Evolutionary conservation across 23 tunicate genomes (phyloP).

Genomic region (Clavelina lepadiformis): DNA sequence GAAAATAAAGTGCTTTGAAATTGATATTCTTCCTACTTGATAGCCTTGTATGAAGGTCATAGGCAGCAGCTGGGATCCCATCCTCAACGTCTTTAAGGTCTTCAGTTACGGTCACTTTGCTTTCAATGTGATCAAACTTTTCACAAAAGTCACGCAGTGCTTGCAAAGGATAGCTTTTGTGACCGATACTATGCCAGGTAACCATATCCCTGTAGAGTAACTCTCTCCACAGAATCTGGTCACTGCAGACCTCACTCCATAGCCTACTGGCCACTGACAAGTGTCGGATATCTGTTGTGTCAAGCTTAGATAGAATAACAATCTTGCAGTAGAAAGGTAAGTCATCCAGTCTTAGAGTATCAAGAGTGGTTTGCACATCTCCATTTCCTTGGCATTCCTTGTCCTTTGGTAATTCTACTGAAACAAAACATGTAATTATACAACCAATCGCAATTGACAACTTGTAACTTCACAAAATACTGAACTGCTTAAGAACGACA

Average conservation of each 20-base stretch:
- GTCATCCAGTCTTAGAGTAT: slow-evolving; percentile 17
- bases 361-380: background rate
- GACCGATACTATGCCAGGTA: slow-evolving; percentile 61
- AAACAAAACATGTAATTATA: too few species aligned
- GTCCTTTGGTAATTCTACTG: too few species aligned
- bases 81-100: background rate
- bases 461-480: too few species aligned
- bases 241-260: slow-evolving; percentile 76
- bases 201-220: slow-evolving; percentile 66
- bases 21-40: slow-evolving; percentile 28
- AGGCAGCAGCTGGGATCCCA: background rate
- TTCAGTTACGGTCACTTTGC: background rate
- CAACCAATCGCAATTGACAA: too few species aligned
- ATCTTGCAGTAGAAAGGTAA: slow-evolving; percentile 85
- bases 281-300: slow-evolving; percentile 57
- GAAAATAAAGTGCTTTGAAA: slow-evolving; percentile 78
- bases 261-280: slow-evolving; percentile 63
- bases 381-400: too few species aligned
- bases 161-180: slow-evolving; percentile 74
- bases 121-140: background rate
- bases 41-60: slow-evolving; percentile 26
- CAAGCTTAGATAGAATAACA: slow-evolving; percentile 69
- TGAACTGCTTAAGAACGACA: too few species aligned
- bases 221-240: slow-evolving; percentile 86
- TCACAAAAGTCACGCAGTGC: slow-evolving; percentile 16